Evolutionary conservation across 2,888 invertebrate species (phyloP).

Genomic region (Cyrtodaria siliqua): DNA sequence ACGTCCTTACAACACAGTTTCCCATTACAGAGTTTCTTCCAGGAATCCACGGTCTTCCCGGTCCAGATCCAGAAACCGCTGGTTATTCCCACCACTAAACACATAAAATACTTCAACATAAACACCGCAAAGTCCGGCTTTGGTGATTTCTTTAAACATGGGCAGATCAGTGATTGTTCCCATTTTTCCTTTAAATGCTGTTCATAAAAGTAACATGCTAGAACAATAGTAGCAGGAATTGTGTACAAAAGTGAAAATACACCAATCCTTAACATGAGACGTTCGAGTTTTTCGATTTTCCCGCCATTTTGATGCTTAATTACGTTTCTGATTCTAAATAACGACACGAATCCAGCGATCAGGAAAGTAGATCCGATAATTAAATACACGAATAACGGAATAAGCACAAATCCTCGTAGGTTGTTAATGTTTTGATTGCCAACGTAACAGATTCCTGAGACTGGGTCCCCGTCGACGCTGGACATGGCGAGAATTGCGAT

Average conservation of each 20-base stretch:
- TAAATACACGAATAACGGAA: constrained; percentile 96
- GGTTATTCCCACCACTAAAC: constrained; percentile 98
- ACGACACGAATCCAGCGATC: constrained; percentile 96
- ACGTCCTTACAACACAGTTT: constrained; percentile 68
- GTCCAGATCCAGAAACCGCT: constrained; percentile 99
- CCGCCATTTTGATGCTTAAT: constrained; percentile 92
- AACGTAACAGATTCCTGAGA: constrained; percentile 98
- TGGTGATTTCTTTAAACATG: constrained; percentile 87
- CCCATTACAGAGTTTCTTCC: constrained; percentile 87
- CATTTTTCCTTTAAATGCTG: constrained; percentile 95
- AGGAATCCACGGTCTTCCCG: constrained; percentile 96
- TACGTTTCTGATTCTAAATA: constrained; percentile 97
- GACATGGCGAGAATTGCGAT: constrained; percentile 95
- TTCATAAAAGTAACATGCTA: constrained; percentile 98
- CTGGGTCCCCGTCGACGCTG: constrained; percentile 98
- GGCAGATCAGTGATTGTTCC: constrained; percentile 94
- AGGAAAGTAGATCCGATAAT: constrained; percentile 97
- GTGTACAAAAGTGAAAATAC: constrained; percentile 98
- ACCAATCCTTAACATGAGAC: constrained; percentile 98
- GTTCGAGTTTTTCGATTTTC: constrained; percentile 97
- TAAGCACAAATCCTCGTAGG: constrained; percentile 94
- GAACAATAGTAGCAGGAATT: constrained; percentile 96
- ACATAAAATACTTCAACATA: constrained; percentile 98
- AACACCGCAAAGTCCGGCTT: constrained; percentile 94
- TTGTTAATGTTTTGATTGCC: constrained; percentile 96